Base-by-base conservation (phyloP, 2,113 vertebrate genomes). In the Castor canadensis region DNA sequence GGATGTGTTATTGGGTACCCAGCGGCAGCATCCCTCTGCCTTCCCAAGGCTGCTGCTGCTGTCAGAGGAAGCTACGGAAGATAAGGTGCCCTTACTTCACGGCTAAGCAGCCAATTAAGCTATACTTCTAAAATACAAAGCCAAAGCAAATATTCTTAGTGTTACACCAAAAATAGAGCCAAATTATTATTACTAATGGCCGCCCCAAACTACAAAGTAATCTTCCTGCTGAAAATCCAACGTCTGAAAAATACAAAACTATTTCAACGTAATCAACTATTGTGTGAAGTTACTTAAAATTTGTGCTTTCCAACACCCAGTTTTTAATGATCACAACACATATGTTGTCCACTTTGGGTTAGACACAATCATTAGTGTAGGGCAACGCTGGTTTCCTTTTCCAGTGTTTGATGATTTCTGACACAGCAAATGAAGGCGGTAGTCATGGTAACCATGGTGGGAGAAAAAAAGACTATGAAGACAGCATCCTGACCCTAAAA, bases 391-490 rank as follows among this genome's bases (percentile, higher is more conserved):
- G 45, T 32, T 67, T 93, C 26, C 38, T 91, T 73, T 77, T 89
- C 58, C 76, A 73, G 54, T 22, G 56, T 60, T 32, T 81, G 49
- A 75, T 81, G 75, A 81, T 40, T 94, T 88, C 49, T 73, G 73
- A 75, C 8, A n/a, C n/a, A 49, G 69, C 20, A 69, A 76, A 86
- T 71, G 40, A 66, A 93, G 60, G 76, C 71, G 58, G 83, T 83
- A 73, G 94, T 40, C 94, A 93, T 82, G 69, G 87, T 79, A 96
- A 97, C 92, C 6, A 83, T 7, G 20, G 58, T 28, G 43, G 35
- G 54, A 45, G 15, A 58, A 30, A 62, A n/a, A 83, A 91, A 60
- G n/a, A 93, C 43, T 20, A 75, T 20, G 49, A 69, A 95, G 83
- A 87, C 92, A 86, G 49, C 22, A 4, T 75, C 71, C 83, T 56